Evolutionary conservation across 2,797 vertebrate genomes (phyloP).

Genomic region (Sebastiscus tertius): DNA sequence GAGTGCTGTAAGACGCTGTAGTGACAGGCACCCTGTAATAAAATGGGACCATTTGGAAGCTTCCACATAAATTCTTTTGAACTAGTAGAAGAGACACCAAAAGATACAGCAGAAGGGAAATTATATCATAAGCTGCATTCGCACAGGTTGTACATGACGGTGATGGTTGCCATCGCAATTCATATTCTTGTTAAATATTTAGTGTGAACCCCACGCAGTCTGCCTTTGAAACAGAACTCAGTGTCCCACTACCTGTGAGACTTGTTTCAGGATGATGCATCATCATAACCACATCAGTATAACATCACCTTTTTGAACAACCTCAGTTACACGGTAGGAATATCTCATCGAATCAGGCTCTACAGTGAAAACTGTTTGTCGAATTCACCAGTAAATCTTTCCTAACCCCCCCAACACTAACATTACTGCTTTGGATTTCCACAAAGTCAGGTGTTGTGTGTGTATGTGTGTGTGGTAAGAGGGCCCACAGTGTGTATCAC

Average conservation of each 20-base stretch:
- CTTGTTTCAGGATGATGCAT: not conserved
- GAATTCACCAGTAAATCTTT: not conserved
- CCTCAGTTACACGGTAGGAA: not conserved
- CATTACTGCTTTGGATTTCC: constrained; percentile 14
- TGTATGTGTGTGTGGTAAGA: constrained; percentile 3
- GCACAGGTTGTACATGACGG: not conserved
- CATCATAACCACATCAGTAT: not conserved
- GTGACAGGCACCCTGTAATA: not conserved
- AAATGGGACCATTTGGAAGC: not conserved
- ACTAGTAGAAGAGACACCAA: not conserved
- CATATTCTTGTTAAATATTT: constrained; percentile 30
- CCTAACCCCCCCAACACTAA: not conserved
- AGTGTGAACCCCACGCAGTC: not conserved
- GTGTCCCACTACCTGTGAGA: not conserved
- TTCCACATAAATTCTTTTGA: not conserved
- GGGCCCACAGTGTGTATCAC: constrained; percentile 41
- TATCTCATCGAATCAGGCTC: not conserved
- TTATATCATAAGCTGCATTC: not conserved
- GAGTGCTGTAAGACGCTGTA: not conserved
- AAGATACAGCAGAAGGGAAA: not conserved
- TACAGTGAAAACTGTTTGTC: not conserved
- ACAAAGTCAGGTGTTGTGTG: constrained; percentile 3
- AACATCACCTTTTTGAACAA: constrained; percentile 3
- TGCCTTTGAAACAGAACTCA: not conserved
- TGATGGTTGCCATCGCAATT: not conserved